Base-by-base conservation (phyloP, 2,888 invertebrate genomes). In the Agriopis marginaria region DNA sequence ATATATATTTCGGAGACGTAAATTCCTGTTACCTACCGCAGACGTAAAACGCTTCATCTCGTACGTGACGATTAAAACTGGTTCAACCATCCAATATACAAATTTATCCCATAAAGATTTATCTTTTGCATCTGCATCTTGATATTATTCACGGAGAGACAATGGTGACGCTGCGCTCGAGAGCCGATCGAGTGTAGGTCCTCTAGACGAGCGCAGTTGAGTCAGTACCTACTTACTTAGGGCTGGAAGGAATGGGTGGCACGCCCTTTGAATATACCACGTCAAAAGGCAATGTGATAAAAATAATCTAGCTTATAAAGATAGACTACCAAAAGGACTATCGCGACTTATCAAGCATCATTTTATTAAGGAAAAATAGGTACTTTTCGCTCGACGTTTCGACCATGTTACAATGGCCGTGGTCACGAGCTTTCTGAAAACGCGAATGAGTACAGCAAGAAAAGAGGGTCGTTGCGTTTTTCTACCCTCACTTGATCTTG, bases 121-220 rank as follows among this genome's bases (percentile, higher is more conserved):
- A 71, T 67, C 56, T 64, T 53, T 7, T 44, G 50, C 63, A 69
- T 70, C 66, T 67, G 61, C 63, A 68, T 54, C 58, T 51, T 17
- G 66, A 72, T 71, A 69, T 65, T 63, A 65, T 63, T 60, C 62
- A 64, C 51, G 12, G 50, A 66, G 49, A 75, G 68, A 76, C 73
- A 73, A 75, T 71, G 63, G 69, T 65, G 73, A 49, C 64, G 67
- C 66, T 63, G 55, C 61, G 82, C 72, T 79, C 73, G 82, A 88
- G 88, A 82, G 84, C 79, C 82, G 79, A 89, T 89, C 86, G 80
- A 92, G 91, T 86, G 87, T 86, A 86, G 82, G 88, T 82, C 83
- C 93, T 92, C 77, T 84, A 92, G 86, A 89, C 87, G 76, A 89
- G 89, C 86, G 86, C 84, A 86, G 77, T 83, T 66, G 83, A 90